These are phyloP conservation scores for Pycnonotus jocosus DNA, from an alignment of 2,113 vertebrate species.

Conservation along the genomic window DNA sequence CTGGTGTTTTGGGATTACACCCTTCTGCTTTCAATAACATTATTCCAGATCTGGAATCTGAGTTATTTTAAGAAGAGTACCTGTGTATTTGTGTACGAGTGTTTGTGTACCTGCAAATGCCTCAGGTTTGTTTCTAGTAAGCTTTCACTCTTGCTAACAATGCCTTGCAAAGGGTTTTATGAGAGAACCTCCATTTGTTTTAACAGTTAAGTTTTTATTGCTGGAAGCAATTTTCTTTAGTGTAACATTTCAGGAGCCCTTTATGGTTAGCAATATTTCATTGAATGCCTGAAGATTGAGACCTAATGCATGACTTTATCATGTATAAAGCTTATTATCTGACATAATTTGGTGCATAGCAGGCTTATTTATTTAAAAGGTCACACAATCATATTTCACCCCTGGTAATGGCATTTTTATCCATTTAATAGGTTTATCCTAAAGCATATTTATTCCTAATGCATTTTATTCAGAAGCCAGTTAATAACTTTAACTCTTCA, in stretches of 20 bases:
- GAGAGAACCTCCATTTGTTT: conserved; percentile 38
- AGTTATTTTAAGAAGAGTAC: background rate
- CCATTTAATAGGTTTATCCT: conserved; percentile 63
- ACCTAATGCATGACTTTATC: conserved; percentile 42
- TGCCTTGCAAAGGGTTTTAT: background rate
- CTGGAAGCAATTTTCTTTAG: conserved; percentile 59
- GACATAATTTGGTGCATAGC: conserved; percentile 55
- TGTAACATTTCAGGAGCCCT: conserved; percentile 51
- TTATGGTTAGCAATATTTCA: conserved; percentile 24
- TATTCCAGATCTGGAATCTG: background rate
- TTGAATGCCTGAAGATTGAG: conserved; percentile 32
- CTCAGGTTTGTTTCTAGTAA: background rate
- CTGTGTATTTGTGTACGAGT: too few relatives aligned
- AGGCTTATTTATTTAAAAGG: conserved; percentile 65
- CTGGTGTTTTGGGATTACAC: background rate
- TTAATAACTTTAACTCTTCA: conserved; percentile 48
- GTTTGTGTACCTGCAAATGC: background rate
- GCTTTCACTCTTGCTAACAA: background rate
- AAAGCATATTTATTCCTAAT: conserved; percentile 54
- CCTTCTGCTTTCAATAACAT: background rate
- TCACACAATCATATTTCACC: conserved; percentile 60
- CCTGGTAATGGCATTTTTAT: conserved; percentile 61
- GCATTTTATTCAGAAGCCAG: conserved; percentile 35
- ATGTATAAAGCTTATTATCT: conserved; percentile 62
- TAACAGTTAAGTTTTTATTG: conserved; percentile 48